These are phyloP conservation scores for Buceros bicornis DNA, from an alignment of 2,797 vertebrate species.

Conservation along the genomic window DNA sequence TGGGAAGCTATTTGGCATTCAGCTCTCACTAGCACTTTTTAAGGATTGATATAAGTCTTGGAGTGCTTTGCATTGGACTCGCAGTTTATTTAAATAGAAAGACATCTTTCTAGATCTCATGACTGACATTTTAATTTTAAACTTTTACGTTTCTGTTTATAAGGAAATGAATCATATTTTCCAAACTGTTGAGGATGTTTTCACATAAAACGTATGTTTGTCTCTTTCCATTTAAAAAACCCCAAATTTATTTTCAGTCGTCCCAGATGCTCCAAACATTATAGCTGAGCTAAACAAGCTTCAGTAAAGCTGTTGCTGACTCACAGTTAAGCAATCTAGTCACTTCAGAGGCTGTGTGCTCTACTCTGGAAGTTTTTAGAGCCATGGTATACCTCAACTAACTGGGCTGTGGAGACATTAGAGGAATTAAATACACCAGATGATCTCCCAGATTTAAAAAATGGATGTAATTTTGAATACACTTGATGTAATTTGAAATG, in stretches of 20 bases:
- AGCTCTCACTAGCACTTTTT: background rate
- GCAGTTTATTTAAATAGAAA: slow-evolving; percentile 16
- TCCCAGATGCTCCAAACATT: background rate
- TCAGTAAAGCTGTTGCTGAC: background rate
- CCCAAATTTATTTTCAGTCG: background rate
- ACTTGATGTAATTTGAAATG: background rate
- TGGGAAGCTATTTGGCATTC: slow-evolving; percentile 62
- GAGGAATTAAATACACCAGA: background rate
- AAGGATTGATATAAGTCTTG: slow-evolving; percentile 24
- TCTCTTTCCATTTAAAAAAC: background rate
- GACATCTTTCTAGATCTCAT: slow-evolving; percentile 12
- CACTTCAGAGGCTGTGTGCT: background rate
- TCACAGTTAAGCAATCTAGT: background rate
- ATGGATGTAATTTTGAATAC: background rate
- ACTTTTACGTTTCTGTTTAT: slow-evolving; percentile 10
- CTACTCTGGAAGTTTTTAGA: background rate
- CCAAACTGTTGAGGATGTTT: background rate
- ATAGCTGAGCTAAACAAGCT: background rate
- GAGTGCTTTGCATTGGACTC: background rate
- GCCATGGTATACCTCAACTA: background rate
- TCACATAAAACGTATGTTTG: background rate
- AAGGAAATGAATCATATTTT: slow-evolving; percentile 40
- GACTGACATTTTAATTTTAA: slow-evolving; percentile 33
- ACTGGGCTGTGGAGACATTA: background rate
- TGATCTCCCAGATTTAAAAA: background rate